Evolutionary conservation across 1,140 invertebrate species (phyloP), one percentile per base, ranked within the genome.

Genomic region (Agraylea sexmaculata): DNA sequence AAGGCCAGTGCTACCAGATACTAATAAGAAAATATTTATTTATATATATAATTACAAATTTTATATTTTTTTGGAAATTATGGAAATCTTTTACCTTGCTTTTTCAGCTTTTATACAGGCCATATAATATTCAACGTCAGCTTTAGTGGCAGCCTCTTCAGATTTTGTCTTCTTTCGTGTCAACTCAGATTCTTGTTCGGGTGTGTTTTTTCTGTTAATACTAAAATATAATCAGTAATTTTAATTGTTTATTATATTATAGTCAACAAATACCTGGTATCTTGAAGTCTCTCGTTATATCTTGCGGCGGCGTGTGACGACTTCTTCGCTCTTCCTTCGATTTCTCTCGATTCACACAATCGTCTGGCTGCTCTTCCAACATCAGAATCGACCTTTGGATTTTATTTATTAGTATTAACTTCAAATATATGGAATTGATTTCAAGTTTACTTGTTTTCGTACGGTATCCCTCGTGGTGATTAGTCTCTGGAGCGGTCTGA

Each of bases 91-190:
- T 23, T 30, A 83, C 72, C 83, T 77, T 10, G 89, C 78, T 53
- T 87, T 68, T 62, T 95, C 91, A 6, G 88, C 82, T 49, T 87
- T 75, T 25, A 92, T 77, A 56, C 87, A 90, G 12, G 84, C 74
- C 42, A 87, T 88, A 55, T 92, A 93, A 62, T 94, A 96, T 52
- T 94, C 88, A 15, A 87, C 82, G 59, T 95, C 90, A 17, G 87
- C 81, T 56, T 90, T 86, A 51, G 87, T 80, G 2, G 92, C 79
- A 2, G 80, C 75, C 54, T 93, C 86, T 59, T 90, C 85, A n/a
- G 84, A 80, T 62, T 94, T 92, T 45, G 80, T 75, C 52, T 87
- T 78, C 53, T 92, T 90, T 40, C 80, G 76, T 59, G 91, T 87
- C 51, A 93, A 61, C 71, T 94, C 76, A 27, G 70, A 66, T 33